Percentiles rank a stretch among this genome's conserved stretches.
phyloP scores from a whole-genome alignment of 2,888 invertebrate genomes.

The Epistrophe grossulariae region DNA sequence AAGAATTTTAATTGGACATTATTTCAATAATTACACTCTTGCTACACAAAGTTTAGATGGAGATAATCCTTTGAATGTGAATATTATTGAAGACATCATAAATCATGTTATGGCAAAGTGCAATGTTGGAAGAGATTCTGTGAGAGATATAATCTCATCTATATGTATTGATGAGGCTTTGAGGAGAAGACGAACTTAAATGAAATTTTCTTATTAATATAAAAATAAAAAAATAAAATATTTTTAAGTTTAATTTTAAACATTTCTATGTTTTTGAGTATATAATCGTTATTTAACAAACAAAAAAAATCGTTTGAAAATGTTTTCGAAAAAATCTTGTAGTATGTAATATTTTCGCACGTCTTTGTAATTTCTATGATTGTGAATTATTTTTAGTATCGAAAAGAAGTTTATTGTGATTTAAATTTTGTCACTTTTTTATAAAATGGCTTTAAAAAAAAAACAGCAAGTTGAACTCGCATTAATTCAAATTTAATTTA shows the following conservation, averaged over 20 bases:
- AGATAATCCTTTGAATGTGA: not conserved
- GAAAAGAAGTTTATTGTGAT: not conserved
- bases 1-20: constrained; percentile 17
- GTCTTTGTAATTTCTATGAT: not conserved
- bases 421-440: not conserved
- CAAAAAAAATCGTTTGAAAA: not conserved
- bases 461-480: not conserved
- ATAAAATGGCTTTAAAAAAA: not conserved
- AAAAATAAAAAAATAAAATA: not conserved
- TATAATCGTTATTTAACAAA: not conserved
- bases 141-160: not conserved
- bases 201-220: not conserved
- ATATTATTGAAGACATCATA: constrained; percentile 33
- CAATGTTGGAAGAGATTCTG: not conserved
- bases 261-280: not conserved
- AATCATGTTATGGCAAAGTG: constrained; percentile 25
- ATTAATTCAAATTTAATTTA: not conserved
- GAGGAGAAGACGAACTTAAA: not conserved
- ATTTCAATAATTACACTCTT: constrained; percentile 10
- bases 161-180: constrained; percentile 2
- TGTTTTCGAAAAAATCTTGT: not conserved
- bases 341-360: not conserved
- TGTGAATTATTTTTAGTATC: not conserved
- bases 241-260: not conserved
- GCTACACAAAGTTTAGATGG: constrained; percentile 23